Evolutionary conservation across 2,888 invertebrate genomes (phyloP), one percentile per base, ranked within the genome.

Genomic region (Eubasilissa splendida): DNA sequence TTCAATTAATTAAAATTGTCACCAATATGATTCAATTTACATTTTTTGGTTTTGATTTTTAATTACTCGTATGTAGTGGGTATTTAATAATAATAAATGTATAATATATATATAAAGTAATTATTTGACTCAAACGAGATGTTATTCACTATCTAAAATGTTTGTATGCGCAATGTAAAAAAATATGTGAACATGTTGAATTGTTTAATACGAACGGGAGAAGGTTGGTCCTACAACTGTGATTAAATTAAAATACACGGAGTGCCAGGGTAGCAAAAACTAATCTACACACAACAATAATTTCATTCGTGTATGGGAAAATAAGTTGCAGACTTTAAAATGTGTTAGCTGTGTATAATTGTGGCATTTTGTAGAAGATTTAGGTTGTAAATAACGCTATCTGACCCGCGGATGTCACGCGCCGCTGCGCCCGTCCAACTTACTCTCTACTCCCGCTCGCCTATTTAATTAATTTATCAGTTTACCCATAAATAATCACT

Each of bases 381-480:
- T 52, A n/a, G 33, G 33, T 53, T 60, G 71, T 71, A 78, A 79
- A 75, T 79, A 68, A 70, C 76, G 60, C 60, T 75, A 79, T 75
- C 75, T 66, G 59, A 53, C 68, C 54, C 52, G 60, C 8, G 33
- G 22, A 50, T 52, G 76, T 80, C 60, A 66, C 60, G 71, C 75
- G 66, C 53, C 52, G 42, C 52, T 42, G 50, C 63, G 12, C 65
- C 1, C 52, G 56, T 66, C 10, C 4, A 9, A n/a, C n/a, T 22
- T 22, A 22, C 66, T 5, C 50, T 14, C 10, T 33, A 22, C 42
- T 14, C 53, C 33, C 31, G 63, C 65, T 31, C 52, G 60, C n/a
- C 11, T 12, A 56, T 33, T 65, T 75, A 79, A 75, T 79, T 79
- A 79, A 74, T 74, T 65, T 74, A 79, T 75, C 60, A 73, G 56